Percentiles rank a stretch among this genome's conserved stretches.
Conservation (phyloP, 92 coral and sea anemone species). For the Metridium senile region DNA sequence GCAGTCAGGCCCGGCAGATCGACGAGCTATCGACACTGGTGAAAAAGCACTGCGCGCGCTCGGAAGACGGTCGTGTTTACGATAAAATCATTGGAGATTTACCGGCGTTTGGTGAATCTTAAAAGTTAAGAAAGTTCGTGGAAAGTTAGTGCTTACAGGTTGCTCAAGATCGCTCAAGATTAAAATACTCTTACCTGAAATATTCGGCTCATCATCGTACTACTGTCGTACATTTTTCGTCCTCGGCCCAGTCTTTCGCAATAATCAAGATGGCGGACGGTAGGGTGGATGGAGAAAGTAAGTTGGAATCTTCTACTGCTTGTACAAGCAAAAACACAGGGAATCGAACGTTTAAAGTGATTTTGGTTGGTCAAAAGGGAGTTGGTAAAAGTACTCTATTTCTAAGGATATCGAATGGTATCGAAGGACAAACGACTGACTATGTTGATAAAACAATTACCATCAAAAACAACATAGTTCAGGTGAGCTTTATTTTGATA, state of each 20-base stretch:
- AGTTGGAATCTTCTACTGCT: slow-evolving; percentile 13
- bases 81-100: too few relatives aligned
- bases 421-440: slow-evolving; percentile 19
- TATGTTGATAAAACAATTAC: background rate
- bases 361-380: slow-evolving; percentile 84
- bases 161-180: too few relatives aligned
- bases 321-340: background rate
- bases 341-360: slow-evolving; percentile 60
- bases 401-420: slow-evolving; percentile 65
- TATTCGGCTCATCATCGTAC: too few relatives aligned
- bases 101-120: too few relatives aligned
- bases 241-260: background rate
- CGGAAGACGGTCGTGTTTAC: too few relatives aligned
- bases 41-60: too few relatives aligned
- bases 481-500: slow-evolving; percentile 10
- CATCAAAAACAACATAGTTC: background rate
- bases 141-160: too few relatives aligned
- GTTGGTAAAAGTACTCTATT: slow-evolving; percentile 92
- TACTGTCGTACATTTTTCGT: too few relatives aligned
- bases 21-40: too few relatives aligned
- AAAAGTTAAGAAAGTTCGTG: too few relatives aligned
- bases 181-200: too few relatives aligned
- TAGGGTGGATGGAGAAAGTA: slow-evolving; percentile 26
- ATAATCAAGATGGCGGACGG: slow-evolving; percentile 1
- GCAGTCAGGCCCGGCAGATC: too few relatives aligned